Base-by-base conservation (phyloP, 2,888 invertebrate species). In the Diachrysia chrysitis region DNA sequence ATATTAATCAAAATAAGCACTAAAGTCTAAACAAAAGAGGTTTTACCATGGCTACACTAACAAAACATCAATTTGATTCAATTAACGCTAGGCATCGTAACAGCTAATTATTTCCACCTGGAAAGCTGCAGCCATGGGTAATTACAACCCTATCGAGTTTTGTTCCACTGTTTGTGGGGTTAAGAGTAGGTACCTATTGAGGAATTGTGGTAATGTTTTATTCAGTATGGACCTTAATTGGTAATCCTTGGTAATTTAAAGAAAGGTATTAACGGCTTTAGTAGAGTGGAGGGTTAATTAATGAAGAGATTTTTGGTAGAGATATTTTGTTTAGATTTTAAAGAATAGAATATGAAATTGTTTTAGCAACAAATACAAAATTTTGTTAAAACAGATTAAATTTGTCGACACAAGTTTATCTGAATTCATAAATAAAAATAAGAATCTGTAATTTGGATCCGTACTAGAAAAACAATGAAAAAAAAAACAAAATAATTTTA, bases 11-110 rank as follows among this genome's bases (percentile, higher is more conserved):
- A 54, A 16, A 14, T 14, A 5, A 54, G 4, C 25, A 54, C 54
- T 23, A 54, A 16, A 25, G 7, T 25, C 19, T 16, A 32, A 32
- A 7, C 16, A n/a, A n/a, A 19, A 29, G 16, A 1, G 2, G 17
- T 9, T 7, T n/a, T n/a, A n/a, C 37, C 54, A 58, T 78, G 63
- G 74, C 0, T 37, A 58, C 73, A 77, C 74, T 76, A 78, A 60
- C 54, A 60, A 67, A 66, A 57, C 59, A 71, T 66, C 51, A 81
- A 83, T 86, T 86, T 79, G 84, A 86, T 83, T 86, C 85, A 81
- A 86, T 86, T 85, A 86, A 84, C 85, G 78, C 82, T 67, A 74
- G 78, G 73, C 56, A 58, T 73, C 69, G 84, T 85, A 81, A 76
- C 76, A 73, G 63, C 76, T 83, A 82, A 84, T 83, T 78, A 81